phyloP scores from a whole-genome alignment of 2,888 invertebrate species.

The Drosophila paramelanica region DNA sequence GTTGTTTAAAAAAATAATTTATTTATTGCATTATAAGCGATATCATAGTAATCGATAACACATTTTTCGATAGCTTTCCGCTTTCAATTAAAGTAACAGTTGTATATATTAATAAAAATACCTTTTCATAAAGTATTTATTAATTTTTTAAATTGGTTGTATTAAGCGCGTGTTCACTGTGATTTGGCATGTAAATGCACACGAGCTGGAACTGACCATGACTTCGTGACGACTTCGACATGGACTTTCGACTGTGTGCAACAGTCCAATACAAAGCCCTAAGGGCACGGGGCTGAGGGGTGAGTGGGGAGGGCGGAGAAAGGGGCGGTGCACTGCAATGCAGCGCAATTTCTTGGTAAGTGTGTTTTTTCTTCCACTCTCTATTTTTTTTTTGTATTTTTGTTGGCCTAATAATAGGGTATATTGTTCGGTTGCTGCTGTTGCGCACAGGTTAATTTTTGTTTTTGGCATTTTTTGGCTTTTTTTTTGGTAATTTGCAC shows the following conservation, averaged over 20 bases:
- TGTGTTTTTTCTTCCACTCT: slow-evolving; percentile 3
- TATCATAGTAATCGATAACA: background rate
- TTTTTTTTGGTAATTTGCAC: slow-evolving; percentile 72
- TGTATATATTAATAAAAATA: no score
- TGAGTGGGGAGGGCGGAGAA: background rate
- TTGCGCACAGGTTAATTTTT: slow-evolving; percentile 21
- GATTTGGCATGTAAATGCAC: slow-evolving; percentile 47
- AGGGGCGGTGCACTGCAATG: slow-evolving; percentile 6
- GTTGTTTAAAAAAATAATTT: no score
- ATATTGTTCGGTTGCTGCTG: slow-evolving; percentile 6
- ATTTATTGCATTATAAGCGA: background rate
- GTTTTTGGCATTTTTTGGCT: slow-evolving; percentile 42
- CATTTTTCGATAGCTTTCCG: no score
- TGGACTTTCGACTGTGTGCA: slow-evolving; percentile 24
- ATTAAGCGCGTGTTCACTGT: slow-evolving; percentile 28
- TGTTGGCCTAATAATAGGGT: slow-evolving; percentile 23
- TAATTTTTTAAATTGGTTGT: background rate
- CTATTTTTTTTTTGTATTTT: slow-evolving; percentile 2
- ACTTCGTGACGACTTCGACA: slow-evolving; percentile 62
- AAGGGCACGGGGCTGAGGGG: background rate
- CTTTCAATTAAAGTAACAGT: no score
- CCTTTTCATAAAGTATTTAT: no score
- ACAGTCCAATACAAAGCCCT: no score
- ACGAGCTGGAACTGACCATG: slow-evolving; percentile 50
- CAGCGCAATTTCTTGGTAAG: slow-evolving; percentile 27